phyloP scores from a whole-genome alignment of 1,140 invertebrate genomes.

The Drosophila nikananu region DNA sequence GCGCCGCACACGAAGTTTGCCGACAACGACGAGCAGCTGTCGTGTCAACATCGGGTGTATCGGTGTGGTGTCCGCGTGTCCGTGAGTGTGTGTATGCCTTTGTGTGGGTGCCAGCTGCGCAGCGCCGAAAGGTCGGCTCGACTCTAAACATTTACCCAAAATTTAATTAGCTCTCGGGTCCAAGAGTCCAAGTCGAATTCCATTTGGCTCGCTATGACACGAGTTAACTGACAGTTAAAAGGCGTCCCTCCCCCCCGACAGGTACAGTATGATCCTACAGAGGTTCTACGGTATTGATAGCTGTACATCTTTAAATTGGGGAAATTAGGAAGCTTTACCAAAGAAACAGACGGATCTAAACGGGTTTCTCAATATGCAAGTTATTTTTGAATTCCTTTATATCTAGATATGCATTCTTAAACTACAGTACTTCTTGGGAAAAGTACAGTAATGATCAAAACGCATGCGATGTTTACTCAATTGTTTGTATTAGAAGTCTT shows the following conservation, averaged over 20 bases:
- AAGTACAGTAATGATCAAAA: conserved; percentile 1
- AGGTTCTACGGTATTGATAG: neutral
- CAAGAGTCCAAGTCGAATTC: conserved; percentile 34
- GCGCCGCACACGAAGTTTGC: conserved; percentile 37
- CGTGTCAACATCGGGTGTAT: conserved; percentile 15
- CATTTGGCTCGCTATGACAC: conserved; percentile 25
- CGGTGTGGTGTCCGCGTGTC: conserved; percentile 14
- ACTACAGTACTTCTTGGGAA: neutral
- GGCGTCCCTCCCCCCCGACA: neutral
- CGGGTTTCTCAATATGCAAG: neutral
- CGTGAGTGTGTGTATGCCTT: conserved; percentile 16
- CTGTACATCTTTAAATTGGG: neutral
- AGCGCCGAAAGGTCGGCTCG: conserved; percentile 66
- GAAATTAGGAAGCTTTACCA: neutral
- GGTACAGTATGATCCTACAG: conserved; percentile 19
- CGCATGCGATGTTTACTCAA: neutral
- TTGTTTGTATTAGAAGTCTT: neutral
- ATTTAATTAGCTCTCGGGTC: conserved; percentile 55
- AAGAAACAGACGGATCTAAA: neutral
- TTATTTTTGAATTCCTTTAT: neutral
- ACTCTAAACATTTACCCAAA: conserved; percentile 69
- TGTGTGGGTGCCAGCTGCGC: conserved; percentile 57
- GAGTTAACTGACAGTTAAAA: conserved; percentile 15
- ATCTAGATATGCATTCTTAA: neutral
- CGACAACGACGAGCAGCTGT: conserved; percentile 49